Percentiles rank a stretch among this genome's conserved stretches.
phyloP scores from a whole-genome alignment of 1,140 invertebrate genomes.

The Gonioctena quinquepunctata region DNA sequence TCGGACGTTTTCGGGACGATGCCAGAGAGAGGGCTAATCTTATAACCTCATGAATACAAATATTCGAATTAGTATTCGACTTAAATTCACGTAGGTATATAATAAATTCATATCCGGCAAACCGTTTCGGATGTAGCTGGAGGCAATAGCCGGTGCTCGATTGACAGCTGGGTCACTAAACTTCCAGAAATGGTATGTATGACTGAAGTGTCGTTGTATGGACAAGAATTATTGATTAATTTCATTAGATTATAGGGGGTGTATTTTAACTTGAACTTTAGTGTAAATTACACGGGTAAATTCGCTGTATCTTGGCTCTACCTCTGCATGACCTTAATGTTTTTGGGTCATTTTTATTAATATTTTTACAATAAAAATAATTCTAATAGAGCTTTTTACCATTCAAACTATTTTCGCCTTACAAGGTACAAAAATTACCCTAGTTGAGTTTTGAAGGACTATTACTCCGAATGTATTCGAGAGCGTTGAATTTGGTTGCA shows the following conservation, averaged over 20 bases:
- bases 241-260: neutral
- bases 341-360: too few relatives aligned
- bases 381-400: too few relatives aligned
- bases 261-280: too few relatives aligned
- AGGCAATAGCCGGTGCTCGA: neutral
- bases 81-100: constrained; percentile 10
- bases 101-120: constrained; percentile 25
- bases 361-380: too few relatives aligned
- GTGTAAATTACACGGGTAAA: too few relatives aligned
- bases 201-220: neutral
- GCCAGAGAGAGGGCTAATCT: constrained; percentile 20
- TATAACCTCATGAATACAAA: constrained; percentile 30
- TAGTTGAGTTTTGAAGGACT: too few relatives aligned
- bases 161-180: constrained; percentile 17
- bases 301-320: too few relatives aligned
- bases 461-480: too few relatives aligned
- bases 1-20: neutral
- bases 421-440: too few relatives aligned
- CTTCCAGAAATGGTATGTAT: neutral
- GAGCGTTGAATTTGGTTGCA: too few relatives aligned
- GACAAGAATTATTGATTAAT: neutral
- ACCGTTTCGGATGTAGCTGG: neutral
- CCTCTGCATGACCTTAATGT: too few relatives aligned
- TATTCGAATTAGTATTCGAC: constrained; percentile 28
- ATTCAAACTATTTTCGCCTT: too few relatives aligned